These are phyloP conservation scores for Augiades crinisus DNA, from an alignment of 2,888 invertebrate genomes.

Conservation along the genomic window DNA sequence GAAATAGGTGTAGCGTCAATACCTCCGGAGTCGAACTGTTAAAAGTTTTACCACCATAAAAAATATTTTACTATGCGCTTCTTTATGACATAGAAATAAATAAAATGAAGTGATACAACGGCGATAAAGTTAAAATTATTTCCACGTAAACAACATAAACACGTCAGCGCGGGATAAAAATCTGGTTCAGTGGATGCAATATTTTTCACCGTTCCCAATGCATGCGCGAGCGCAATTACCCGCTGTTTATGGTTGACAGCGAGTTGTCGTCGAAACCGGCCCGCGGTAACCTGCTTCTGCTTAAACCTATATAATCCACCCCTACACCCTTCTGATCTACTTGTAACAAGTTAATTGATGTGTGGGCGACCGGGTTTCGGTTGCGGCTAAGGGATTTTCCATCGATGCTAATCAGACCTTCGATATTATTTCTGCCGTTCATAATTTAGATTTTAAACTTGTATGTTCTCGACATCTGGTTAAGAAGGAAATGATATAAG, in stretches of 20 bases:
- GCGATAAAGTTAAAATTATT: conserved; percentile 30
- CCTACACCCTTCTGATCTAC: conserved; percentile 25
- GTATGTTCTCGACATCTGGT: too few species aligned
- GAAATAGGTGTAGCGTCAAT: too few species aligned
- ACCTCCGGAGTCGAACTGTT: too few species aligned
- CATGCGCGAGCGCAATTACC: conserved; percentile 37
- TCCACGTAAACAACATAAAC: conserved; percentile 32
- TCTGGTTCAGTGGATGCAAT: conserved; percentile 32
- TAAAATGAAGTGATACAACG: neutral
- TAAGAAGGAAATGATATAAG: too few species aligned
- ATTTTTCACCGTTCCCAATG: conserved; percentile 44
- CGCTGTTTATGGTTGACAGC: conserved; percentile 41
- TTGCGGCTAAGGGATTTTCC: neutral
- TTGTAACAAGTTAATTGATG: conserved; percentile 19
- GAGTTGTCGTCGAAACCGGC: conserved; percentile 33
- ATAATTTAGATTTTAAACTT: too few species aligned
- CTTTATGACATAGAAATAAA: too few species aligned
- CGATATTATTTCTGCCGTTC: too few species aligned
- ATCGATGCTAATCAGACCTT: neutral
- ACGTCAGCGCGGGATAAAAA: conserved; percentile 31
- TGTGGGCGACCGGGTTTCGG: conserved; percentile 8
- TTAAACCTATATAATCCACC: conserved; percentile 36
- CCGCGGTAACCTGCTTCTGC: conserved; percentile 44
- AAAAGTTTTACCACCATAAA: too few species aligned
- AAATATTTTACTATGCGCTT: too few species aligned